Evolutionary conservation across 2,888 invertebrate species (phyloP).

Genomic region (Sarcophaga subvicina): DNA sequence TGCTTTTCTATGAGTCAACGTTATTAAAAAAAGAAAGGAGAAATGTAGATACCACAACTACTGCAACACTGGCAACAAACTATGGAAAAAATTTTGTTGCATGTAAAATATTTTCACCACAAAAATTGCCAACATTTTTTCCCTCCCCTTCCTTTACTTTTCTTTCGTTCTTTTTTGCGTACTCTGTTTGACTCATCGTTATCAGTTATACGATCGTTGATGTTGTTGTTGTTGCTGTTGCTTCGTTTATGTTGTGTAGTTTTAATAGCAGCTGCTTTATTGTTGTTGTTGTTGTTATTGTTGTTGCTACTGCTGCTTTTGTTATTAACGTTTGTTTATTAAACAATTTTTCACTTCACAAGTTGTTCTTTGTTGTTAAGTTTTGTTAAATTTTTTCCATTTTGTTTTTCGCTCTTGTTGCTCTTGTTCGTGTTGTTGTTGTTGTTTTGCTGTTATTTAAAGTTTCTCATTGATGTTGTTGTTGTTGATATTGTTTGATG

Average conservation of each 20-base stretch:
- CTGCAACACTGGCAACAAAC: neutral
- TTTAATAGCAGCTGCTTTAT: neutral
- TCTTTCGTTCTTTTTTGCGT: neutral
- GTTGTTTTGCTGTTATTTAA: slow-evolving; percentile 6
- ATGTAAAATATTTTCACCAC: slow-evolving; percentile 6
- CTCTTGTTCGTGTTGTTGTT: slow-evolving; percentile 4
- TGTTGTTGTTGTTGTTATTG: neutral
- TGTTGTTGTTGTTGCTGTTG: neutral
- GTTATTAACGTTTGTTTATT: slow-evolving; percentile 30
- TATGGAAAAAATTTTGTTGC: slow-evolving; percentile 4
- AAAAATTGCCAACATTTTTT: slow-evolving; percentile 20
- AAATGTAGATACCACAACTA: neutral
- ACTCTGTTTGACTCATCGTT: neutral
- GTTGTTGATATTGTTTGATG: no score
- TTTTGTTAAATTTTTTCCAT: slow-evolving; percentile 2
- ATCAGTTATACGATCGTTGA: neutral
- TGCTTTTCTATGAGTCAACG: neutral
- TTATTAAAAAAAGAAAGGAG: neutral
- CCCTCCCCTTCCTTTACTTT: no score
- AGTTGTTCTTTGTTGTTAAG: slow-evolving; percentile 37
- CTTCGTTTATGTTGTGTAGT: neutral
- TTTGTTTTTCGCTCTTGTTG: neutral
- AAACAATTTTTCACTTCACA: slow-evolving; percentile 42
- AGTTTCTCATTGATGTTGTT: neutral
- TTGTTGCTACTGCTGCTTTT: neutral